Base-by-base conservation (phyloP, 2,113 vertebrate species). In the Phocoena phocoena region DNA sequence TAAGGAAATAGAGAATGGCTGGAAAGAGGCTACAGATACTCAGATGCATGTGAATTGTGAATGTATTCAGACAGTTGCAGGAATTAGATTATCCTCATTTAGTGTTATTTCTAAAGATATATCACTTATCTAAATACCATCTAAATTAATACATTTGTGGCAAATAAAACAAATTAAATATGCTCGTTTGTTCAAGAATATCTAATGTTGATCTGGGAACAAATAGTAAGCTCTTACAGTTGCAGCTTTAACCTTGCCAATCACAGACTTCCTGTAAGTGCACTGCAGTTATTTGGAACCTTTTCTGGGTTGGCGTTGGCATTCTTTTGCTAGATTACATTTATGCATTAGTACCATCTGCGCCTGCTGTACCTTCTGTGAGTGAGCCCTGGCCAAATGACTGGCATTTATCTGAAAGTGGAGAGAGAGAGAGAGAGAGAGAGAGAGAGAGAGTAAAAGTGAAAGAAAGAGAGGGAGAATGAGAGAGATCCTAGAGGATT, bases 261-360 rank as follows among this genome's bases (percentile, higher is more conserved):
- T 98, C 98, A 98, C 97, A 92, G 95, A 98, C 98, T 98, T 98
- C 98, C 99, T 99, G 97, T 98, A 99, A 99, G 99, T 99, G 99
- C 99, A 98, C 99, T 98, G 99, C 99, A 99, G 99, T 99, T 99
- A 99, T 99, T 99, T 99, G 99, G 99, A 99, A 98, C 98, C 98
- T 98, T 98, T 98, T 99, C 98, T 98, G 98, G 98, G 98, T 99
- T 99, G 99, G 99, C 99, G 98, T 99, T 99, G 99, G 99, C 99
- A 98, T 99, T 99, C 99, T 99, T 99, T 99, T 99, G 98, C 99
- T 99, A 99, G 99, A 99, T 99, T 99, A 99, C 99, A 99, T 99
- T 99, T 99, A 99, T 99, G 99, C 99, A 99, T 99, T 99, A 99
- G 99, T 98, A 99, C 99, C 99, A 99, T 99, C 99, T 99, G 99